Evolutionary conservation across 1,140 invertebrate species (phyloP).

Genomic region (Argopecten irradians): DNA sequence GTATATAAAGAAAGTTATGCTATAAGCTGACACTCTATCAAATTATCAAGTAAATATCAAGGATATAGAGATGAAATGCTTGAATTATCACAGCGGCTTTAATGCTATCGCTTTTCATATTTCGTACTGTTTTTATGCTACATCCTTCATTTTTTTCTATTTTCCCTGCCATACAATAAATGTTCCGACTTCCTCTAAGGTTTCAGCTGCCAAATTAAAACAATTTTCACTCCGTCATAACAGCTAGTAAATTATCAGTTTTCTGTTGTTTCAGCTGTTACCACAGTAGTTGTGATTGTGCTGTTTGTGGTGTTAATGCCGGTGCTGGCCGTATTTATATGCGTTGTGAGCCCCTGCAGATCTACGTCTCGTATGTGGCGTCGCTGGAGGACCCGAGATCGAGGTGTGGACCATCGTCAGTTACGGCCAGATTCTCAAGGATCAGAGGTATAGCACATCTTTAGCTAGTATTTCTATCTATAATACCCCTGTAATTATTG

Average conservation of each 20-base stretch:
- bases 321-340: slow-evolving; percentile 50
- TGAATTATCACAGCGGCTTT: too few relatives aligned
- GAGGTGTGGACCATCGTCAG: slow-evolving; percentile 51
- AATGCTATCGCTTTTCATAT: too few relatives aligned
- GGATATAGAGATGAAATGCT: too few relatives aligned
- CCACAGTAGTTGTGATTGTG: slow-evolving; percentile 49
- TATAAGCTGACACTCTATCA: too few relatives aligned
- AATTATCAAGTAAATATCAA: too few relatives aligned
- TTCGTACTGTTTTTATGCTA: too few relatives aligned
- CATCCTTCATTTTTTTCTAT: too few relatives aligned
- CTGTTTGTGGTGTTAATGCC: slow-evolving; percentile 54
- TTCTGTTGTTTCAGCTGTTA: slow-evolving; percentile 38
- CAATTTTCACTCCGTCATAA: background rate
- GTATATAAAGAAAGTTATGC: too few relatives aligned
- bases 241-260: background rate
- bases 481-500: background rate
- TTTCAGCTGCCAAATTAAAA: background rate
- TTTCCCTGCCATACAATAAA: too few relatives aligned
- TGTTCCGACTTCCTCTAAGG: too few relatives aligned
- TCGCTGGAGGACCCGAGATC: slow-evolving; percentile 46
- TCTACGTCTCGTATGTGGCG: slow-evolving; percentile 52
- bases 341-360: slow-evolving; percentile 51
- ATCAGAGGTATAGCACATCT: slow-evolving; percentile 41
- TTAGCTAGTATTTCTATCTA: background rate
- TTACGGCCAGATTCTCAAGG: slow-evolving; percentile 47